Evolutionary conservation across 2,797 vertebrate genomes (phyloP).

Genomic region (Antrozous pallidus): DNA sequence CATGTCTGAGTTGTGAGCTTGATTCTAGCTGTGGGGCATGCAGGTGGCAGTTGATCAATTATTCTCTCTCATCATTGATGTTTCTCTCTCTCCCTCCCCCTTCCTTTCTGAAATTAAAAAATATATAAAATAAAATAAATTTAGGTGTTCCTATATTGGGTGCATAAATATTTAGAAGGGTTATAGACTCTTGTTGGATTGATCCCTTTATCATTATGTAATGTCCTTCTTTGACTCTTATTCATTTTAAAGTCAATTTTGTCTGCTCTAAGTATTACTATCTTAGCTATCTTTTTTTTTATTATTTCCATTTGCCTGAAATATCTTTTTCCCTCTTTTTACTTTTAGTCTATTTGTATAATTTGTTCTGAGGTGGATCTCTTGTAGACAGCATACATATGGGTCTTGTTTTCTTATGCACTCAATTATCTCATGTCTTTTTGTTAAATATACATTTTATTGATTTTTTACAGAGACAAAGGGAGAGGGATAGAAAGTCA

Average conservation of each 20-base stretch:
- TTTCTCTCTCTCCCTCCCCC: too few relatives aligned
- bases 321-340: not conserved
- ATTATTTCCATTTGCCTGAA: not conserved
- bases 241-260: not conserved
- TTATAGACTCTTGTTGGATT: not conserved
- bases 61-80: too few relatives aligned
- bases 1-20: too few relatives aligned
- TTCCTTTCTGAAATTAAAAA: too few relatives aligned
- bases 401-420: not conserved
- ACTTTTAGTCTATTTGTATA: not conserved
- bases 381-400: not conserved
- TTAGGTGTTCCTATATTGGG: not conserved
- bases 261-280: not conserved
- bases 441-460: too few relatives aligned
- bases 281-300: not conserved
- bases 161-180: not conserved
- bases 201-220: not conserved
- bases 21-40: too few relatives aligned
- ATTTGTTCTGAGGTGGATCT: not conserved
- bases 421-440: too few relatives aligned
- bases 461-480: too few relatives aligned
- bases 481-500: too few relatives aligned
- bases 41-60: too few relatives aligned
- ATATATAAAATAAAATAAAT: not conserved
- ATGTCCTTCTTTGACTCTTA: not conserved